A percentile compares a stretch with the other conserved stretches of the same genome.
phyloP scores from a whole-genome alignment of 2,113 vertebrate species.

The Turnix velox region DNA sequence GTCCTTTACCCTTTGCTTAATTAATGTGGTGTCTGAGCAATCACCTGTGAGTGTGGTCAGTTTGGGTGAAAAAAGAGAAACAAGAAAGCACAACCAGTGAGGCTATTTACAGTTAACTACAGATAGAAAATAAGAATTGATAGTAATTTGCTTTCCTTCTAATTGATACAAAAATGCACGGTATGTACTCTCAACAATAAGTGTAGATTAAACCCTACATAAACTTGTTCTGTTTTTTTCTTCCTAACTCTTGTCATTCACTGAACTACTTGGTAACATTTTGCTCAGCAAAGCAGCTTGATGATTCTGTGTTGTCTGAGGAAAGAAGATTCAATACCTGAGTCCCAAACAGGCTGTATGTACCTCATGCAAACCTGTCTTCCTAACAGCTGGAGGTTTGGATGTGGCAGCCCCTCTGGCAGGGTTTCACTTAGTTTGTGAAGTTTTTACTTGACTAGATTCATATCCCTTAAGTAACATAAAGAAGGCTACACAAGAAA shows the following conservation, averaged over 20 bases:
- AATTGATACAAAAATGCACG: neutral
- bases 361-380: neutral
- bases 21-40: neutral
- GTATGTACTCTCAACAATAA: neutral
- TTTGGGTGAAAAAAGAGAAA: neutral
- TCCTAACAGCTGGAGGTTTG: neutral
- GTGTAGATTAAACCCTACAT: neutral
- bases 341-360: neutral
- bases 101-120: neutral
- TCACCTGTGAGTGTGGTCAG: neutral
- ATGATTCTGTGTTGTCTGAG: neutral
- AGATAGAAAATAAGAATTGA: neutral
- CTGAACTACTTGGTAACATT: neutral
- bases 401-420: neutral
- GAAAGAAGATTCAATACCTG: neutral
- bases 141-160: neutral
- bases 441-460: too few relatives aligned
- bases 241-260: neutral
- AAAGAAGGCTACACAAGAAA: neutral
- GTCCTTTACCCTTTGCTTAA: neutral
- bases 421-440: neutral
- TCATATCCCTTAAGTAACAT: neutral
- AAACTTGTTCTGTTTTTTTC: neutral
- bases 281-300: neutral
- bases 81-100: accelerated